A percentile compares a stretch with the other conserved stretches of the same genome.
Conservation (phyloP, 2,888 invertebrate genomes). For the Diloba caeruleocephala region DNA sequence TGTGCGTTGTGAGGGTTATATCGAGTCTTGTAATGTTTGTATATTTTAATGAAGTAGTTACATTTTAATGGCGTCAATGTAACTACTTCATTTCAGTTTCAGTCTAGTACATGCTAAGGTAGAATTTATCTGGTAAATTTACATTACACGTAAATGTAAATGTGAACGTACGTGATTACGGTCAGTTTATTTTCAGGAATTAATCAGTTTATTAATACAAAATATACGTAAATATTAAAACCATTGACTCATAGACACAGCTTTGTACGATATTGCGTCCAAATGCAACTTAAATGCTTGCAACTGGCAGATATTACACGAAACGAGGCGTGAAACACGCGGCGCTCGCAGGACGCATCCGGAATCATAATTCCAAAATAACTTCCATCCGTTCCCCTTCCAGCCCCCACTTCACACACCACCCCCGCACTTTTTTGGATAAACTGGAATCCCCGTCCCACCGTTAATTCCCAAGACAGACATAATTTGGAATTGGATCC, state of each 20-base stretch:
- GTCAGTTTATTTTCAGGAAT: constrained; percentile 14
- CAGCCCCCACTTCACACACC: constrained; percentile 62
- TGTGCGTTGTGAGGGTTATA: constrained; percentile 43
- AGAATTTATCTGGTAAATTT: constrained; percentile 9
- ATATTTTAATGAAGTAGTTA: constrained; percentile 37
- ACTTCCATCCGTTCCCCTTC: constrained; percentile 79
- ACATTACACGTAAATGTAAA: too few species aligned
- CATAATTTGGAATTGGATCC: constrained; percentile 90
- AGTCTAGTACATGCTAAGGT: constrained; percentile 42
- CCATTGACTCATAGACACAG: constrained; percentile 38
- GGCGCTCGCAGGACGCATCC: constrained; percentile 84
- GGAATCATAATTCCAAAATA: constrained; percentile 89
- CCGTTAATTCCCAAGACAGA: constrained; percentile 89
- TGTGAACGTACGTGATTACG: too few species aligned
- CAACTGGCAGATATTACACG: constrained; percentile 79
- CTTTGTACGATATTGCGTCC: constrained; percentile 61
- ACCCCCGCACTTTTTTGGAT: constrained; percentile 82
- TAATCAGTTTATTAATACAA: constrained; percentile 7
- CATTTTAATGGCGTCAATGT: constrained; percentile 16
- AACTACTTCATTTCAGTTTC: too few species aligned
- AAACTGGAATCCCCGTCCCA: constrained; percentile 87
- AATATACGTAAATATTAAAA: constrained; percentile 6
- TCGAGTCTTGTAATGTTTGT: constrained; percentile 43
- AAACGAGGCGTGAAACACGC: constrained; percentile 88
- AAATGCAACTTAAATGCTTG: constrained; percentile 76